These are phyloP conservation scores for Drosophila stalkeri DNA, from an alignment of 2,888 invertebrate species.

Conservation along the genomic window DNA sequence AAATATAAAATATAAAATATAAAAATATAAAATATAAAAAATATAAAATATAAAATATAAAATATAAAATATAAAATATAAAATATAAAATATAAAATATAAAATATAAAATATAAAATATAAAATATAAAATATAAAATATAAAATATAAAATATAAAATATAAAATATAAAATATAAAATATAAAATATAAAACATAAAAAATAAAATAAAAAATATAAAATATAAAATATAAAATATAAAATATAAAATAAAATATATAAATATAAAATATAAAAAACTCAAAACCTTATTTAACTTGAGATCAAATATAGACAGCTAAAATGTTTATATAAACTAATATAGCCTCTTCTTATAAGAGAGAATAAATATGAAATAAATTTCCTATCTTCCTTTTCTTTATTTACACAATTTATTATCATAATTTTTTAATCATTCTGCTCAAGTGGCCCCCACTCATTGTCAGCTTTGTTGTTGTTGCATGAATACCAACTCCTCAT, in stretches of 20 bases:
- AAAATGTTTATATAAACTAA: background rate
- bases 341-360: background rate
- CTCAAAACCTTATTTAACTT: no score
- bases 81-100: background rate
- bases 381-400: background rate
- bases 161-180: background rate
- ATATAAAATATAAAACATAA: background rate
- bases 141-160: background rate
- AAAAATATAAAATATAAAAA: no score
- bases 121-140: background rate
- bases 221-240: slow-evolving; percentile 2
- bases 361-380: background rate
- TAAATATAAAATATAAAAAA: no score
- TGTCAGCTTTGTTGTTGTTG: slow-evolving; percentile 14
- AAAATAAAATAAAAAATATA: background rate
- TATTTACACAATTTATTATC: slow-evolving; percentile 21
- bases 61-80: no score
- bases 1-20: no score
- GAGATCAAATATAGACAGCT: no score
- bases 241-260: background rate
- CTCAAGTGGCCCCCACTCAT: slow-evolving; percentile 21
- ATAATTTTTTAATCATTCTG: slow-evolving; percentile 34
- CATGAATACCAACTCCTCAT: background rate
- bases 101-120: background rate
- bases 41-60: no score